Evolutionary conservation across 1,140 invertebrate genomes (phyloP).

Genomic region (Melipona quadrifasciata): DNA sequence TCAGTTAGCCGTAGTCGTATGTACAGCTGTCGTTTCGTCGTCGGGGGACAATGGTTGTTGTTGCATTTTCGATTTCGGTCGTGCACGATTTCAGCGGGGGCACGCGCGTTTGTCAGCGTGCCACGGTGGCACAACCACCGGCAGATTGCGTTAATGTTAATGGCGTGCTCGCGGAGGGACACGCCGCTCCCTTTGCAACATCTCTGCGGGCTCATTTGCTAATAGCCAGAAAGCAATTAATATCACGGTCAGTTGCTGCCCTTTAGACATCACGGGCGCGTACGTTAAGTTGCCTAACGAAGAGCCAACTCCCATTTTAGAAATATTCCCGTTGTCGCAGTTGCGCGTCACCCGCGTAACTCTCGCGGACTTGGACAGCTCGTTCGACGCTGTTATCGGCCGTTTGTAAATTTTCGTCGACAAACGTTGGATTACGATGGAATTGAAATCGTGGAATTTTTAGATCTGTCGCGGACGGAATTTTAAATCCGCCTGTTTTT

Average conservation of each 20-base stretch:
- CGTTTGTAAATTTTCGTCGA: not conserved
- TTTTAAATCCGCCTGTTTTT: not conserved
- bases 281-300: not conserved
- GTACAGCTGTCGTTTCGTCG: not conserved
- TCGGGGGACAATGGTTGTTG: not conserved
- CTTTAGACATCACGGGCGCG: constrained; percentile 33
- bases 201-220: constrained; percentile 67
- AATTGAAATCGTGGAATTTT: not conserved
- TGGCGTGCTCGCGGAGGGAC: constrained; percentile 47
- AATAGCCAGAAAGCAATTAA: constrained; percentile 77
- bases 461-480: too few relatives aligned
- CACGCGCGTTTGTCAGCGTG: not conserved
- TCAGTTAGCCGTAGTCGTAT: not conserved
- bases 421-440: too few relatives aligned
- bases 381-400: too few relatives aligned
- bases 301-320: not conserved
- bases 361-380: not conserved
- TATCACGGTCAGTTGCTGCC: constrained; percentile 67
- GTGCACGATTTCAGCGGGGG: not conserved
- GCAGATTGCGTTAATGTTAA: constrained; percentile 60
- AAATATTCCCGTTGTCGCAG: not conserved
- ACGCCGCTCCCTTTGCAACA: constrained; percentile 39
- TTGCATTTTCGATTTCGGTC: not conserved
- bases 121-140: not conserved
- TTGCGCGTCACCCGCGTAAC: not conserved